These are phyloP conservation scores for Dasysyrphus tricinctus DNA, from an alignment of 2,888 invertebrate species.

Conservation along the genomic window DNA sequence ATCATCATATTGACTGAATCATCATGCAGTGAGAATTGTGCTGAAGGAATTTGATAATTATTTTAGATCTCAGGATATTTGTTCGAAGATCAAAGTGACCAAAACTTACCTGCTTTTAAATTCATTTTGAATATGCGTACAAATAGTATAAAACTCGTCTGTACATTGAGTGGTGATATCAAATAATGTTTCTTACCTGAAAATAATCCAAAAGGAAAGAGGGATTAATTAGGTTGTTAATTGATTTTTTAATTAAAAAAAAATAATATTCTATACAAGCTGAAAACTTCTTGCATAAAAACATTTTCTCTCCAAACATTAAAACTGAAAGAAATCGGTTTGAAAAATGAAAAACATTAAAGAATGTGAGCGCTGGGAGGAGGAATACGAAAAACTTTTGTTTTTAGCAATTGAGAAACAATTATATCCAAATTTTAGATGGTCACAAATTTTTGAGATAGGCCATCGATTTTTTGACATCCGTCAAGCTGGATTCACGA, in stretches of 20 bases:
- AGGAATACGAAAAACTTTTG: too few species aligned
- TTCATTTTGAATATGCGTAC: neutral
- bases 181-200: slow-evolving; percentile 31
- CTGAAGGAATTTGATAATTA: slow-evolving; percentile 20
- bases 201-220: neutral
- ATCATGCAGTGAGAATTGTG: slow-evolving; percentile 14
- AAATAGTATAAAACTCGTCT: neutral
- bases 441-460: too few species aligned
- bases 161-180: neutral
- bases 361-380: too few species aligned
- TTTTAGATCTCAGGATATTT: neutral
- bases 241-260: neutral
- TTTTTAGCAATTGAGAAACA: too few species aligned
- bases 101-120: slow-evolving; percentile 30
- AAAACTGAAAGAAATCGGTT: too few species aligned
- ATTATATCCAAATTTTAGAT: too few species aligned
- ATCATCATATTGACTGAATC: neutral
- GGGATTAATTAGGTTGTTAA: neutral
- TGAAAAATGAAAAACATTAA: too few species aligned
- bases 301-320: too few species aligned
- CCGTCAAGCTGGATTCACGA: too few species aligned
- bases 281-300: too few species aligned
- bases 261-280: too few species aligned
- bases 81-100: slow-evolving; percentile 21
- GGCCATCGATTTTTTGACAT: too few species aligned